Evolutionary conservation across 2,888 invertebrate species (phyloP).

Genomic region (Drosophila fulvimacula): DNA sequence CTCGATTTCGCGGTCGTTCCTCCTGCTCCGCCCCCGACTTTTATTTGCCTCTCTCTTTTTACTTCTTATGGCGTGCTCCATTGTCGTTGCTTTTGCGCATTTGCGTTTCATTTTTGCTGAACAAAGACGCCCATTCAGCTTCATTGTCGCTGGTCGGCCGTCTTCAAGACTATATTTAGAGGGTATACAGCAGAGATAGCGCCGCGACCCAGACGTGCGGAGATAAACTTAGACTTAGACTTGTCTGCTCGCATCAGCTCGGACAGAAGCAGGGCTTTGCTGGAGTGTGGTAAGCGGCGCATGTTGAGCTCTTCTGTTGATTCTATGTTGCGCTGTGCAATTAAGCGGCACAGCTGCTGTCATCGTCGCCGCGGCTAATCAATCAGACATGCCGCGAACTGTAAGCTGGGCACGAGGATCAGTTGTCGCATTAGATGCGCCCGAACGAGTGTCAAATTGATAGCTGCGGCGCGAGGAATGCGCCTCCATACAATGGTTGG

Average conservation of each 20-base stretch:
- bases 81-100: conserved; percentile 31
- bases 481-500: conserved; percentile 1
- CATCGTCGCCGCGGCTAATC: conserved; percentile 47
- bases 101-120: conserved; percentile 45
- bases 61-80: neutral
- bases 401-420: conserved; percentile 5
- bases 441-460: conserved; percentile 55
- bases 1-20: conserved; percentile 58
- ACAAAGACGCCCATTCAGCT: conserved; percentile 52
- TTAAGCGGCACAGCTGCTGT: conserved; percentile 57
- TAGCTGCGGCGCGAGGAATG: conserved; percentile 46
- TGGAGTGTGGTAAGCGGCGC: neutral
- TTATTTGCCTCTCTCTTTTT: neutral
- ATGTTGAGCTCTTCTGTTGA: neutral
- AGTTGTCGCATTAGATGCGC: conserved; percentile 39
- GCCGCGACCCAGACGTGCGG: neutral
- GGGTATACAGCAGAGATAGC: neutral
- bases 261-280: conserved; percentile 13
- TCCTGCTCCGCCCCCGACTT: neutral
- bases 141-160: conserved; percentile 17
- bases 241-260: neutral
- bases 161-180: conserved; percentile 21
- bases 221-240: neutral
- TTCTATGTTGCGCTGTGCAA: conserved; percentile 33
- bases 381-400: conserved; percentile 33